phyloP scores from a whole-genome alignment of 2,797 vertebrate genomes.

The Crenuchus spilurus region DNA sequence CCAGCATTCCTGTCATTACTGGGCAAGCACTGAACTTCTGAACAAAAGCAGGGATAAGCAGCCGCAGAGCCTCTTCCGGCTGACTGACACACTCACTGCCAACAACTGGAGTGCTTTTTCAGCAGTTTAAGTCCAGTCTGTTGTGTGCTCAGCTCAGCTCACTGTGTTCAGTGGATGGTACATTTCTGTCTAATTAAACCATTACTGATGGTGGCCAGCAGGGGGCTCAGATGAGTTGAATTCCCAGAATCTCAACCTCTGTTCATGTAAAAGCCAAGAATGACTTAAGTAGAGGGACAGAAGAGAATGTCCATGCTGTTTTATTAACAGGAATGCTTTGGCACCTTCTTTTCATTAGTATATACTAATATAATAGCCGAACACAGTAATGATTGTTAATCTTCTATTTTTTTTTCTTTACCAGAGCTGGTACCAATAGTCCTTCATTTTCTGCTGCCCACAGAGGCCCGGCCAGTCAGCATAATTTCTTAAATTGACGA shows the following conservation, averaged over 20 bases:
- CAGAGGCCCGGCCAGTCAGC: neutral
- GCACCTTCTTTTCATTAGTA: neutral
- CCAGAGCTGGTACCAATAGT: no score
- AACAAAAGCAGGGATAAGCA: slow-evolving; percentile 66
- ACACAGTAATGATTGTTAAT: no score
- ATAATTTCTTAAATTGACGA: neutral
- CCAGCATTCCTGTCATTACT: slow-evolving; percentile 59
- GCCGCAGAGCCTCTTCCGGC: slow-evolving; percentile 50
- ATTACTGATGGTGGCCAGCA: slow-evolving; percentile 56
- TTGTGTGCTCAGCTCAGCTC: slow-evolving; percentile 27
- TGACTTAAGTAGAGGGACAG: neutral
- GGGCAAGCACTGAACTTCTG: slow-evolving; percentile 37
- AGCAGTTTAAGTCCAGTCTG: slow-evolving; percentile 52
- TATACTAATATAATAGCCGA: no score
- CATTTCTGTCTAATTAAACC: neutral
- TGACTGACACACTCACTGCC: slow-evolving; percentile 11
- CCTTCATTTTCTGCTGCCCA: neutral
- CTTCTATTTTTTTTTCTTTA: no score
- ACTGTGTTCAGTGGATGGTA: neutral
- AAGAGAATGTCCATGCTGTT: neutral
- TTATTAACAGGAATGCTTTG: neutral
- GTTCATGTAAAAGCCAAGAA: neutral
- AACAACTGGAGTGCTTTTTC: slow-evolving; percentile 62
- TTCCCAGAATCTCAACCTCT: neutral
- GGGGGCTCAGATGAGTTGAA: slow-evolving; percentile 48